A percentile compares a stretch with the other conserved stretches of the same genome.
Conservation (phyloP, 2,888 invertebrate genomes). For the Hylaea fasciaria region DNA sequence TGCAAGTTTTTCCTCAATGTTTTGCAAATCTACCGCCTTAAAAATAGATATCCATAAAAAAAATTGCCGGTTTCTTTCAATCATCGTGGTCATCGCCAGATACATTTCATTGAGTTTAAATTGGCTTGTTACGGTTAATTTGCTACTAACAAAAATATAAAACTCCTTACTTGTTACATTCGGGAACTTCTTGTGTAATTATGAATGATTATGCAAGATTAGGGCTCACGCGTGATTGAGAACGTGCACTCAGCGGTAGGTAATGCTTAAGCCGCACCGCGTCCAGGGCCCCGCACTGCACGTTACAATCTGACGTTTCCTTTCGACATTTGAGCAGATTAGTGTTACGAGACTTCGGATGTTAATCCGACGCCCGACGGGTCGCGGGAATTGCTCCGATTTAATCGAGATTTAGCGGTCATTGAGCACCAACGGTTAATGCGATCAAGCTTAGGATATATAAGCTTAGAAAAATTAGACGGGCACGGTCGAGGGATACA, state of each 20-base stretch:
- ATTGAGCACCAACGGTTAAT: constrained; percentile 55
- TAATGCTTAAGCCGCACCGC: constrained; percentile 73
- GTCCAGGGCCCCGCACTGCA: constrained; percentile 75
- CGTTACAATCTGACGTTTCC: constrained; percentile 85
- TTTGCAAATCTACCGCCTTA: too few relatives aligned
- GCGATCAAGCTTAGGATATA: constrained; percentile 30
- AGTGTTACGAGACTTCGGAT: constrained; percentile 80
- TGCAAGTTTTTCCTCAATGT: not conserved
- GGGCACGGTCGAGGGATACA: not conserved
- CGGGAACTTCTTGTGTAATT: constrained; percentile 22
- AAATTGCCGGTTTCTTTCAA: too few relatives aligned
- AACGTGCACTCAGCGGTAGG: constrained; percentile 65
- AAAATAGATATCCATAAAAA: too few relatives aligned
- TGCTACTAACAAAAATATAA: constrained; percentile 1
- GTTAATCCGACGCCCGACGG: constrained; percentile 82
- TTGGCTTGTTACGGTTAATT: not conserved
- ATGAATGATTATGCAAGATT: constrained; percentile 38
- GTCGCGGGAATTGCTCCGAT: constrained; percentile 79
- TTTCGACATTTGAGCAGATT: constrained; percentile 85
- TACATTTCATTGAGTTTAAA: not conserved
- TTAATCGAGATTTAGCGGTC: constrained; percentile 77
- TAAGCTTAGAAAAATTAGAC: not conserved
- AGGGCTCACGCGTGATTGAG: constrained; percentile 39
- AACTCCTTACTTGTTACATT: constrained; percentile 5
- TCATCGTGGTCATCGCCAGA: too few relatives aligned